These are phyloP conservation scores for Bombus turneri DNA, from an alignment of 1,140 invertebrate species.

Conservation along the genomic window DNA sequence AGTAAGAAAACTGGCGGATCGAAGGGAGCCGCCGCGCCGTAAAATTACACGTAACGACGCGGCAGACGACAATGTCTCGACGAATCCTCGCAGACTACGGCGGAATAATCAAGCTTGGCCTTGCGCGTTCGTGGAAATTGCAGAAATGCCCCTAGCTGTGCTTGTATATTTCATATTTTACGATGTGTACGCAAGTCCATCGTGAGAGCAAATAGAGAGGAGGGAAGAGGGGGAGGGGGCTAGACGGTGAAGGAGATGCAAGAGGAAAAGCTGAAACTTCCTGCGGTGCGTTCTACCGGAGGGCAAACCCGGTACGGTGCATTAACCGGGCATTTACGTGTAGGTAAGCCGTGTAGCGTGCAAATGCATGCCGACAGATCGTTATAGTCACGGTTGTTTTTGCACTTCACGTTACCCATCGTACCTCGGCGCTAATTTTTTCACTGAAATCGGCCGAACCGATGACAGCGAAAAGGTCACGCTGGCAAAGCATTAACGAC, in stretches of 20 bases:
- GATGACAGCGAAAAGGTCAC: neutral
- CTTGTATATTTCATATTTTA: conserved; percentile 69
- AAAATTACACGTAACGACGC: neutral
- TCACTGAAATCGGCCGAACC: neutral
- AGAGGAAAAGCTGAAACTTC: conserved; percentile 27
- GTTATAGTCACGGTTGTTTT: conserved; percentile 33
- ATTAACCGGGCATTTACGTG: conserved; percentile 60
- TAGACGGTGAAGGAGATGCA: neutral
- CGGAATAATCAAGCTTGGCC: conserved; percentile 43
- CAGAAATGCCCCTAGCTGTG: conserved; percentile 27
- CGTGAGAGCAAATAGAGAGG: conserved; percentile 59
- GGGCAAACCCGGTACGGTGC: conserved; percentile 25
- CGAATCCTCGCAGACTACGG: conserved; percentile 16
- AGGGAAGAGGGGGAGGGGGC: neutral
- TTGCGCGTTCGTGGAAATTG: conserved; percentile 60
- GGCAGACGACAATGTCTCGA: conserved; percentile 5
- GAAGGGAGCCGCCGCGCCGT: no score
- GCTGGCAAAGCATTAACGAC: neutral
- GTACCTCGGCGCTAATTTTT: neutral
- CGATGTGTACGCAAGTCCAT: conserved; percentile 63
- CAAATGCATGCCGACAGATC: conserved; percentile 34
- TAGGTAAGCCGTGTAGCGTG: conserved; percentile 38
- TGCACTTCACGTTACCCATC: conserved; percentile 43
- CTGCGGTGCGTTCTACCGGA: conserved; percentile 35
- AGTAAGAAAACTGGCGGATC: neutral